A percentile compares a stretch with the other conserved stretches of the same genome.
These are phyloP conservation scores for Drosophila leonis DNA, from an alignment of 2,888 invertebrate genomes.

Conservation along the genomic window DNA sequence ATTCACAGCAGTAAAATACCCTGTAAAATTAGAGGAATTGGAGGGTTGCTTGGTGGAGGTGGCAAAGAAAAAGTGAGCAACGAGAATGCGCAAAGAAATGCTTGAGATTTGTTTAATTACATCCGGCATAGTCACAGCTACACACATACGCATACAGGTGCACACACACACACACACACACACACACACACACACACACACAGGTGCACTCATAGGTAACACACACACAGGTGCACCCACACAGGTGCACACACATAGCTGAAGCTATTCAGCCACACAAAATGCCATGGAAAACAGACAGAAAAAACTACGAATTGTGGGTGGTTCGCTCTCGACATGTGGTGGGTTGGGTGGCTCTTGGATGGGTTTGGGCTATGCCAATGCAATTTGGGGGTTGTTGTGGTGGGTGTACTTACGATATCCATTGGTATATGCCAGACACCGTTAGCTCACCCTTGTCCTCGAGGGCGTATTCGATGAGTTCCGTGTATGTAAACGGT, in stretches of 20 bases:
- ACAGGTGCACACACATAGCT: conserved; percentile 5
- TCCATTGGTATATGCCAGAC: conserved; percentile 96
- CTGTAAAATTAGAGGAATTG: neutral
- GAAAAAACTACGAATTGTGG: neutral
- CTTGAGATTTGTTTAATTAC: conserved; percentile 79
- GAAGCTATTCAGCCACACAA: conserved; percentile 46
- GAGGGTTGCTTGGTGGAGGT: neutral
- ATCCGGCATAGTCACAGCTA: conserved; percentile 61
- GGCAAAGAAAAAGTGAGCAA: conserved; percentile 42
- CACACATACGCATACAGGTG: conserved; percentile 1
- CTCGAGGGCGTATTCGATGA: conserved; percentile 94
- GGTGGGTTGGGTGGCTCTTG: neutral
- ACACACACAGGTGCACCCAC: conserved; percentile 10
- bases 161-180: conserved; percentile 16
- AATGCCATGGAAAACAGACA: conserved; percentile 54
- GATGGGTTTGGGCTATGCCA: conserved; percentile 3
- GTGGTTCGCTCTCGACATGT: neutral
- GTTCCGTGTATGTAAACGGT: conserved; percentile 95
- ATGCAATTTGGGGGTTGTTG: conserved; percentile 12
- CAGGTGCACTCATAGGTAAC: too few species aligned
- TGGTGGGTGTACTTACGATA: conserved; percentile 90
- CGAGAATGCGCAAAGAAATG: conserved; percentile 63
- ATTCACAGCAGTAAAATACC: neutral
- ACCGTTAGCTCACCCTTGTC: conserved; percentile 95
- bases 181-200: neutral